phyloP scores from a whole-genome alignment of 2,888 invertebrate species.

The Schrankia costaestrigalis region DNA sequence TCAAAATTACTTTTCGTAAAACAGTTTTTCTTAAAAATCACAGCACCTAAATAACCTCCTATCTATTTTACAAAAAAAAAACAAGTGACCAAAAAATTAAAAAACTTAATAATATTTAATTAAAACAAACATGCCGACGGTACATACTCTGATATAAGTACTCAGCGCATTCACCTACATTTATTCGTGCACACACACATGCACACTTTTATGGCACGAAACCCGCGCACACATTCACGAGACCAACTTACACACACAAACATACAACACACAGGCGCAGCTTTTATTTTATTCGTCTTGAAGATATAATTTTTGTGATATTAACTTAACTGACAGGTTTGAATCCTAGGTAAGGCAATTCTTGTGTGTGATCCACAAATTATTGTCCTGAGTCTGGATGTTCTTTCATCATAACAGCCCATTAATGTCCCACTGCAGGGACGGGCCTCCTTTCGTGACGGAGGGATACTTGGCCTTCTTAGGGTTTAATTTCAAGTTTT shows the following conservation, averaged over 20 bases:
- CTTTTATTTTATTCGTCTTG: conserved; percentile 30
- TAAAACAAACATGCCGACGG: conserved; percentile 34
- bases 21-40: too few species aligned
- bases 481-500: too few species aligned
- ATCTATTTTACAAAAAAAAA: neutral
- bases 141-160: conserved; percentile 60
- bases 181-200: conserved; percentile 74
- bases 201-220: conserved; percentile 57
- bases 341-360: neutral
- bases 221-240: conserved; percentile 40
- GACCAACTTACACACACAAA: conserved; percentile 53
- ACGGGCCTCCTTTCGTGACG: too few species aligned
- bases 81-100: neutral
- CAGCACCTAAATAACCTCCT: neutral
- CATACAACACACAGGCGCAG: conserved; percentile 57
- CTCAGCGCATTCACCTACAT: conserved; percentile 73
- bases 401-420: too few species aligned
- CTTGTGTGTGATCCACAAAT: too few species aligned
- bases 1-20: too few species aligned
- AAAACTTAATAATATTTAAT: conserved; percentile 28
- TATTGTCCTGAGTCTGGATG: too few species aligned
- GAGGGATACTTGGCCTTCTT: too few species aligned
- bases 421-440: too few species aligned
- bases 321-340: conserved; percentile 10
- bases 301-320: conserved; percentile 24